These are phyloP conservation scores for Cyrtonyx montezumae DNA, from an alignment of 2,113 vertebrate species.

Conservation along the genomic window DNA sequence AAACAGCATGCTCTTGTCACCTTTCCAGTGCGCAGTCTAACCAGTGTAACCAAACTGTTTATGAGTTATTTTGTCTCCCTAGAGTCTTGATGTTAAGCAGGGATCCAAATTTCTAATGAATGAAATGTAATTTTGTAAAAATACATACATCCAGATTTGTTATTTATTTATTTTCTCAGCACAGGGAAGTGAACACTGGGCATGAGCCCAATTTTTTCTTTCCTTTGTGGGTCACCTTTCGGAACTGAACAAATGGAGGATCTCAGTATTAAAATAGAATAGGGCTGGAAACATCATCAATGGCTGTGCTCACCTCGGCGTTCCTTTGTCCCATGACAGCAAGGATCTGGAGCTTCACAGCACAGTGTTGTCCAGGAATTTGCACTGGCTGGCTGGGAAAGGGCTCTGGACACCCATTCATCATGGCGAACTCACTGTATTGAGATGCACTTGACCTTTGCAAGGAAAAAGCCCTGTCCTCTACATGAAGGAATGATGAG, in stretches of 20 bases:
- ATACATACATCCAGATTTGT: slow-evolving; percentile 23
- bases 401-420: background rate
- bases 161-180: slow-evolving; percentile 15
- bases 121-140: slow-evolving; percentile 23
- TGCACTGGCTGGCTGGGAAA: accelerated
- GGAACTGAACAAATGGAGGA: slow-evolving; percentile 36
- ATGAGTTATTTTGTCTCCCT: background rate
- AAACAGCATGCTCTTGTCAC: background rate
- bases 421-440: accelerated
- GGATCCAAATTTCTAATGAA: background rate
- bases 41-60: background rate
- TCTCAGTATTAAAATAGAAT: slow-evolving; percentile 46
- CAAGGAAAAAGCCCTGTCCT: background rate
- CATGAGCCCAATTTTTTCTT: slow-evolving; percentile 34
- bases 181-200: slow-evolving; percentile 22
- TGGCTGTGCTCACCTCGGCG: background rate
- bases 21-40: background rate
- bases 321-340: background rate
- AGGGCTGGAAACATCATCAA: slow-evolving; percentile 57
- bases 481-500: background rate
- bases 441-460: background rate
- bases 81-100: background rate
- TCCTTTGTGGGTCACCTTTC: slow-evolving; percentile 56
- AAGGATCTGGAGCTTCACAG: background rate
- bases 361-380: background rate